Evolutionary conservation across 2,888 invertebrate genomes (phyloP).

Genomic region (Seira ritae): DNA sequence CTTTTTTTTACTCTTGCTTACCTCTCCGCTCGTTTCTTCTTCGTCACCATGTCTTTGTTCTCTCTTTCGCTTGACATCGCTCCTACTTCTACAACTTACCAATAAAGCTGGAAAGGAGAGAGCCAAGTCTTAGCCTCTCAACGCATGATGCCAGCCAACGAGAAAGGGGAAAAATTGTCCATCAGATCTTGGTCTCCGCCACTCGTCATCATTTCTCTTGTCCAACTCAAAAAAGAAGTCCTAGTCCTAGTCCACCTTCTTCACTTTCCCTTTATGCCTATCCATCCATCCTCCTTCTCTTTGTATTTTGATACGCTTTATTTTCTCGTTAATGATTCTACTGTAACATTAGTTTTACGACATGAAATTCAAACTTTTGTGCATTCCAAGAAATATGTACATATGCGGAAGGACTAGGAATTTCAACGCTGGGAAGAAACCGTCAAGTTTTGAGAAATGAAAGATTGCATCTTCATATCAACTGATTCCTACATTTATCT

Average conservation of each 20-base stretch:
- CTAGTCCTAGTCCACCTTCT: constrained; percentile 39
- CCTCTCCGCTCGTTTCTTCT: constrained; percentile 14
- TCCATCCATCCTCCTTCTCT: not conserved
- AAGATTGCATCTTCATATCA: too few relatives aligned
- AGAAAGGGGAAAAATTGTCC: constrained; percentile 38
- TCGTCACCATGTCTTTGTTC: constrained; percentile 35
- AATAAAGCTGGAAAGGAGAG: not conserved
- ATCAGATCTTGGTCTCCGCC: constrained; percentile 43
- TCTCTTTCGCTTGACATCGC: not conserved
- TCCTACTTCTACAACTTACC: not conserved
- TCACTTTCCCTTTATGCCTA: not conserved
- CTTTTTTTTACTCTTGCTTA: constrained; percentile 10
- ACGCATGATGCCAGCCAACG: constrained; percentile 33
- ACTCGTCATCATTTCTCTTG: constrained; percentile 58
- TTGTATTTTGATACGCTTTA: constrained; percentile 59
- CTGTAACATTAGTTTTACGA: too few relatives aligned
- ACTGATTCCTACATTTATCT: too few relatives aligned
- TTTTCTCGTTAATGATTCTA: constrained; percentile 53
- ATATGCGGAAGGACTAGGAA: too few relatives aligned
- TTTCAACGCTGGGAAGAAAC: too few relatives aligned
- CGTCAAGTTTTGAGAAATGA: too few relatives aligned
- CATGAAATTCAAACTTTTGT: too few relatives aligned
- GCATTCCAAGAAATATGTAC: too few relatives aligned
- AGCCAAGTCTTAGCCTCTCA: constrained; percentile 32
- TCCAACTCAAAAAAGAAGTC: constrained; percentile 26